Conservation (phyloP, 2,797 vertebrate genomes). For the Ambastaia sidthimunki region DNA sequence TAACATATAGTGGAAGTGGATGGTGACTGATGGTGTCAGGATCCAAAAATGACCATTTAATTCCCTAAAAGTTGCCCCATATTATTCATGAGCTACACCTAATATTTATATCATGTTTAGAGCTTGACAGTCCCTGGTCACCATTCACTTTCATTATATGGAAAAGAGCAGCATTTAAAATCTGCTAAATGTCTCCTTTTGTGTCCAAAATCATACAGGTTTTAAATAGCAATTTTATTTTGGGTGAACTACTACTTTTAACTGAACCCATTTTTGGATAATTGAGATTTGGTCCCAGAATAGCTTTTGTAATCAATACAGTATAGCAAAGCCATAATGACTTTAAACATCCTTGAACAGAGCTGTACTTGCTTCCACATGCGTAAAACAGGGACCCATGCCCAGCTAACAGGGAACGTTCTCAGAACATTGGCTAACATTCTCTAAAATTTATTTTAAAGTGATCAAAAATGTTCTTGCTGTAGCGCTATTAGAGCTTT, state of each 20-base stretch:
- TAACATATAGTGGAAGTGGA: neutral
- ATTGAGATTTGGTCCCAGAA: too few relatives aligned
- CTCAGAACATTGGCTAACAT: constrained; percentile 7
- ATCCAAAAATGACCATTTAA: neutral
- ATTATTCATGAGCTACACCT: too few relatives aligned
- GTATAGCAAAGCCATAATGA: constrained; percentile 1
- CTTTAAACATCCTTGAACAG: constrained; percentile 5
- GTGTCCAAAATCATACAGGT: neutral
- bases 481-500: too few relatives aligned
- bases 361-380: neutral
- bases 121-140: too few relatives aligned
- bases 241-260: too few relatives aligned
- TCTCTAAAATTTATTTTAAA: too few relatives aligned
- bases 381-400: neutral
- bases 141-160: neutral
- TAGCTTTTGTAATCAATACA: neutral
- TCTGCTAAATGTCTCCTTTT: neutral
- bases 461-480: too few relatives aligned
- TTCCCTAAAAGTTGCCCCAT: too few relatives aligned
- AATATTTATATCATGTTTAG: too few relatives aligned
- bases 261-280: neutral
- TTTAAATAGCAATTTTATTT: neutral
- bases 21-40: neutral
- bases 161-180: neutral
- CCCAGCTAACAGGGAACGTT: neutral